phyloP scores from a whole-genome alignment of 2,888 invertebrate species.

The Scotopteryx bipunctaria region DNA sequence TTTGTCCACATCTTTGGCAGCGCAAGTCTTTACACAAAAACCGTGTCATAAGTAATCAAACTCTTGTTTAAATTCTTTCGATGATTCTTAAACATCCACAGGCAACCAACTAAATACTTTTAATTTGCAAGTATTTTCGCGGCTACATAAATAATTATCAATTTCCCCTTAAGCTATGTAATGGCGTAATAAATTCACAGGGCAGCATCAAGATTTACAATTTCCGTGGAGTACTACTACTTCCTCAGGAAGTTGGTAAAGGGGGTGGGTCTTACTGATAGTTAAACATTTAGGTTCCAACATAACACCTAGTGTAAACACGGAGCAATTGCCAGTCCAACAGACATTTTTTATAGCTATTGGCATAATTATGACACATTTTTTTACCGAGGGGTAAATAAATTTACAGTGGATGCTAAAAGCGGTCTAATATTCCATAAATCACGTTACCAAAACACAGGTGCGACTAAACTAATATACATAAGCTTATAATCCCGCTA shows the following conservation, averaged over 20 bases:
- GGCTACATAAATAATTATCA: constrained; percentile 51
- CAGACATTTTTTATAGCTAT: background rate
- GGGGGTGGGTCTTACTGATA: constrained; percentile 24
- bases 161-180: constrained; percentile 51
- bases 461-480: constrained; percentile 24
- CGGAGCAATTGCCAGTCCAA: background rate
- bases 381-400: too few species aligned
- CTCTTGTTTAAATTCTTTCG: background rate
- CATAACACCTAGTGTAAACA: constrained; percentile 1
- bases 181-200: constrained; percentile 54
- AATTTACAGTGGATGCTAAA: background rate
- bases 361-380: too few species aligned
- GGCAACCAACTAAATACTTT: constrained; percentile 23
- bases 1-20: background rate
- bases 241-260: constrained; percentile 20
- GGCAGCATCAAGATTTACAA: constrained; percentile 57
- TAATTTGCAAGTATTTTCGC: constrained; percentile 37
- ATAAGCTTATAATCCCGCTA: constrained; percentile 15
- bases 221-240: constrained; percentile 47
- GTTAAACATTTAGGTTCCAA: constrained; percentile 11
- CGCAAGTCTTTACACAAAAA: background rate
- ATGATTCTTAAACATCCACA: constrained; percentile 4
- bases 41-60: too few species aligned
- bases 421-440: constrained; percentile 2
- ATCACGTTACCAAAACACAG: constrained; percentile 18